Conservation (phyloP, 2,113 vertebrate species). For the Anhinga anhinga region DNA sequence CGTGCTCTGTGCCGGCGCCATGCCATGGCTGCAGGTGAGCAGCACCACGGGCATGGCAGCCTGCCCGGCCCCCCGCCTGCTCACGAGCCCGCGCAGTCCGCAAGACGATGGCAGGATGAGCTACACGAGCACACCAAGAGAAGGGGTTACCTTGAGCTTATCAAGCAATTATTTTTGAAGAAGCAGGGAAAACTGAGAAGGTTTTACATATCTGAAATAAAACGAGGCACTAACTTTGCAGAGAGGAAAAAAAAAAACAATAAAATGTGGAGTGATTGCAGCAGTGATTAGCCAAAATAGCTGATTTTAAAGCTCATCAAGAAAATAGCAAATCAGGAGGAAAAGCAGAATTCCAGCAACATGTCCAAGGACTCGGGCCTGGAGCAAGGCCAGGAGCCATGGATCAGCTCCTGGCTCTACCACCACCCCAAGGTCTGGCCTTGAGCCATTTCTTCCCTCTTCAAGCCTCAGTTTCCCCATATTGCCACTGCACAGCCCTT, state of each 20-base stretch:
- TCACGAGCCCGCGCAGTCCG: too few relatives aligned
- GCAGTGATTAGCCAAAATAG: neutral
- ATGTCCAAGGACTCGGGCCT: neutral
- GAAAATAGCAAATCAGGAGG: neutral
- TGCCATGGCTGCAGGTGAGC: neutral
- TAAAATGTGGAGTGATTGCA: neutral
- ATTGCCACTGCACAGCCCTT: neutral
- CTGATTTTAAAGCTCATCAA: neutral
- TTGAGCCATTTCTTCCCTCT: neutral
- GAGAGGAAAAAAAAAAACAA: neutral
- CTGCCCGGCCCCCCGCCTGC: too few relatives aligned
- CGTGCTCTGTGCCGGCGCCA: neutral
- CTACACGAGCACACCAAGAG: accelerated
- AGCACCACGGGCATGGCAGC: neutral
- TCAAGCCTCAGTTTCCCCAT: neutral
- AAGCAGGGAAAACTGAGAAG: neutral
- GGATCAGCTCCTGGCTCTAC: neutral
- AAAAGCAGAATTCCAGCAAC: neutral
- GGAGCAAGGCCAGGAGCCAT: neutral
- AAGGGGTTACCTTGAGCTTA: neutral
- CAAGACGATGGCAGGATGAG: neutral
- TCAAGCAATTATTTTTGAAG: neutral
- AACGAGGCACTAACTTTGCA: neutral
- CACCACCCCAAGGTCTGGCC: neutral
- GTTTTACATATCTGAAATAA: neutral